Evolutionary conservation across 2,888 invertebrate species (phyloP), one percentile per base, ranked within the genome.

Genomic region (Odontothrips loti): DNA sequence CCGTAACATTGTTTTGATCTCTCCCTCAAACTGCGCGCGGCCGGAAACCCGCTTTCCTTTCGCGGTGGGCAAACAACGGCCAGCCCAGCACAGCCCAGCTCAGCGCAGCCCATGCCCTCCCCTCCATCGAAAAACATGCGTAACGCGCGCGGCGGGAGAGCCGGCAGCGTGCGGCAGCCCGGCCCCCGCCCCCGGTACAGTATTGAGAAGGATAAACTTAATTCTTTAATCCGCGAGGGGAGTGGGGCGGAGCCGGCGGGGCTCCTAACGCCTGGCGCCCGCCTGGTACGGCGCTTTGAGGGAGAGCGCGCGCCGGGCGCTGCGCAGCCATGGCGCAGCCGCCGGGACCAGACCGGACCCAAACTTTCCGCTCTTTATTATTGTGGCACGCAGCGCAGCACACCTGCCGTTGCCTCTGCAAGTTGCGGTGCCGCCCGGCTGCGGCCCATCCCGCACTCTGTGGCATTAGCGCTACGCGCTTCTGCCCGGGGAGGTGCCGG

Each of bases 181-280:
- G 58, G 58, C 23, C 23, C 27, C 23, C 23, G 23, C 27, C 27
- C 27, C 27, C 68, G 68, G 68, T 27, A n/a, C 23, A 27, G 68
- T n/a, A 58, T 75, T 75, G 68, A 11, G 68, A 75, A 75, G 68
- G 68, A 75, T 75, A 75, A 75, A 75, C 23, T 75, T 75, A 75
- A 75, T 75, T 75, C 68, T 75, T 75, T 75, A 23, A 75, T 75
- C 68, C 68, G 23, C 34, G 34, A 17, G 58, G 20, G 58, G 58
- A 58, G 58, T 58, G 58, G 58, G n/a, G 34, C 51, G 51, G 51
- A 2, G 51, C 3, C 34, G 34, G 34, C 34, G 34, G 34, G 34
- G 34, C 34, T 43, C 58, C 58, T 58, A 68, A n/a, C 23, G 23
- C 68, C 51, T 12, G 12, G 51, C 51, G n/a, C n/a, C n/a, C n/a